Evolutionary conservation across 2,888 invertebrate genomes (phyloP), one percentile per base, ranked within the genome.

Genomic region (Maniola hyperantus): DNA sequence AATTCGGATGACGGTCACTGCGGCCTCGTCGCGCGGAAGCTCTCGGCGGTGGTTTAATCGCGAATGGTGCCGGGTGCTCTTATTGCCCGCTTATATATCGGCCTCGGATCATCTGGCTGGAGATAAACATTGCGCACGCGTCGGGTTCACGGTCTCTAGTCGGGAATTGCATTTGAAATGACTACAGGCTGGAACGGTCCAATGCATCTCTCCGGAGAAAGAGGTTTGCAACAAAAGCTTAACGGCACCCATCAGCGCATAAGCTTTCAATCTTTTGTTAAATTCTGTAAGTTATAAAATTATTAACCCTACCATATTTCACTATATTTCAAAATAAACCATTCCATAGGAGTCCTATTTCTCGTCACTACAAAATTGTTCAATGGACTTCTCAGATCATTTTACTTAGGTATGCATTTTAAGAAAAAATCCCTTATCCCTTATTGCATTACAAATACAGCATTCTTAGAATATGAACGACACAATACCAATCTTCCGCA

Each of bases 51-150:
- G 84, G 88, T 83, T 83, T 84, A 85, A 84, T 88, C 84, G 85
- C 88, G 89, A 92, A 89, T 91, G 91, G 83, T 89, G 87, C 82
- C 88, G 87, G 88, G 85, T 87, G 85, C 79, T 84, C 85, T 79
- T 78, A 79, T 77, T 80, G 81, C 76, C 78, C 80, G 81, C 81
- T 91, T 92, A 89, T 91, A 92, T 91, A 91, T 85, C 87, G 90
- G 90, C 91, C 91, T 92, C 91, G 91, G 83, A 83, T 87, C 89
- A 88, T 89, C 90, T 87, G 87, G 83, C 86, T 79, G 80, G 85
- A 80, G 76, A 83, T 82, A 83, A 83, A 84, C 83, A 81, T 78
- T 80, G 81, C 85, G 86, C 81, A 79, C 77, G 84, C 84, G 75
- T 83, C 77, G 87, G 87, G 91, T 91, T 92, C 91, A 92, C 85